Conservation (phyloP, 2,797 vertebrate species). For the Gymnodraco acuticeps region DNA sequence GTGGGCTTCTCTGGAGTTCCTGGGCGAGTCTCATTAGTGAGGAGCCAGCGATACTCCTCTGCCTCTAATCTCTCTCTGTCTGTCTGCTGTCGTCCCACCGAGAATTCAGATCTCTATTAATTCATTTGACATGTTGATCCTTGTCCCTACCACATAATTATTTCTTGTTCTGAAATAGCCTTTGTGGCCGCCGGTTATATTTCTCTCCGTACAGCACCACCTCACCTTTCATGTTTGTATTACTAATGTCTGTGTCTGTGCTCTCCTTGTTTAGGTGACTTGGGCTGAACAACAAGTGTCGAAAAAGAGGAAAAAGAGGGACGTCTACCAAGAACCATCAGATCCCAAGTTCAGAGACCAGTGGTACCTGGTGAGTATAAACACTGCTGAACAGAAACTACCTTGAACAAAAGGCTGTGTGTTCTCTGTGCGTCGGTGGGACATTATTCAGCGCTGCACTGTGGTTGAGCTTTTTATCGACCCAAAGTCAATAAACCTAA, state of each 20-base stretch:
- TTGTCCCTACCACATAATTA: conserved; percentile 40
- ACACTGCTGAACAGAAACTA: neutral
- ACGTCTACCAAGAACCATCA: conserved; percentile 87
- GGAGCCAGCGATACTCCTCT: conserved; percentile 41
- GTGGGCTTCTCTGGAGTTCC: conserved; percentile 55
- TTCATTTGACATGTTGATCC: conserved; percentile 61
- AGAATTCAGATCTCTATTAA: conserved; percentile 66
- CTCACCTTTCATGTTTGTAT: neutral
- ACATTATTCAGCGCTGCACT: conserved; percentile 20
- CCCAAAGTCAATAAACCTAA: conserved; percentile 46
- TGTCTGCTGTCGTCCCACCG: conserved; percentile 47
- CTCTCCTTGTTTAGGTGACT: conserved; percentile 83
- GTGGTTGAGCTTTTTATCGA: conserved; percentile 36
- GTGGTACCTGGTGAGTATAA: conserved; percentile 95
- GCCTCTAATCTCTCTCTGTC: conserved; percentile 68
- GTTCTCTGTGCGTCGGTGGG: neutral
- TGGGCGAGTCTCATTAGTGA: conserved; percentile 70
- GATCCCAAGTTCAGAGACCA: conserved; percentile 96
- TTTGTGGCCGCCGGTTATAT: neutral
- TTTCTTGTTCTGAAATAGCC: conserved; percentile 19
- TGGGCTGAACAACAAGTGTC: conserved; percentile 96
- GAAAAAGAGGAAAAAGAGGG: conserved; percentile 91
- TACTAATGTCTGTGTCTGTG: conserved; percentile 26
- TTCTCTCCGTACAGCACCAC: neutral
- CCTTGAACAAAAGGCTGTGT: neutral